These are phyloP conservation scores for Petrolisthes cinctipes DNA, from an alignment of 2,888 invertebrate species.

Conservation along the genomic window DNA sequence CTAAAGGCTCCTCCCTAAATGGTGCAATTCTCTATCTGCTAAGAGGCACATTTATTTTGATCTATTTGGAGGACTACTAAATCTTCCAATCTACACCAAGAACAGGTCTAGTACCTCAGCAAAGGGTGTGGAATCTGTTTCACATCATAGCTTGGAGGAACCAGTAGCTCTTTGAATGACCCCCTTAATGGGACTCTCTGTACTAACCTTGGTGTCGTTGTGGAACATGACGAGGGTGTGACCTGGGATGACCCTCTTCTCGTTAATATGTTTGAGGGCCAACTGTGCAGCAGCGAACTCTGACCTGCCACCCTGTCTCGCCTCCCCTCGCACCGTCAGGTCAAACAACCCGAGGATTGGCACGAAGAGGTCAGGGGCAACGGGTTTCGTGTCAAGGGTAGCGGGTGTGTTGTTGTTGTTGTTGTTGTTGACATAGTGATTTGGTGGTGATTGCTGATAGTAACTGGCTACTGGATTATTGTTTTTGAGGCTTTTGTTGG, in stretches of 20 bases:
- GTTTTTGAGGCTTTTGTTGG: too few relatives aligned
- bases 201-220: conserved; percentile 87
- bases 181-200: too few relatives aligned
- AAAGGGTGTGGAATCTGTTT: background rate
- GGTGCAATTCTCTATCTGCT: too few relatives aligned
- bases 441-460: too few relatives aligned
- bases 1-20: too few relatives aligned
- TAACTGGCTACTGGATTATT: too few relatives aligned
- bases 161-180: background rate
- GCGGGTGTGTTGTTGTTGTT: background rate
- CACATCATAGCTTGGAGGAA: background rate
- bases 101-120: background rate
- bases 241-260: conserved; percentile 78
- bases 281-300: conserved; percentile 77
- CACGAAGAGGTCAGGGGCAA: background rate
- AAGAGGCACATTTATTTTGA: too few relatives aligned
- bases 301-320: conserved; percentile 65
- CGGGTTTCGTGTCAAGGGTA: background rate
- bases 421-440: background rate
- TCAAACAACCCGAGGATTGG: conserved; percentile 84
- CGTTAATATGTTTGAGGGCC: conserved; percentile 85
- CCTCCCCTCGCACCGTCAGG: conserved; percentile 69
- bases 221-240: conserved; percentile 82
- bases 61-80: too few relatives aligned
- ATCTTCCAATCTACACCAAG: background rate